A percentile compares a stretch with the other conserved stretches of the same genome.
phyloP scores from a whole-genome alignment of 1,140 invertebrate genomes.

The Drosophila mayri region DNA sequence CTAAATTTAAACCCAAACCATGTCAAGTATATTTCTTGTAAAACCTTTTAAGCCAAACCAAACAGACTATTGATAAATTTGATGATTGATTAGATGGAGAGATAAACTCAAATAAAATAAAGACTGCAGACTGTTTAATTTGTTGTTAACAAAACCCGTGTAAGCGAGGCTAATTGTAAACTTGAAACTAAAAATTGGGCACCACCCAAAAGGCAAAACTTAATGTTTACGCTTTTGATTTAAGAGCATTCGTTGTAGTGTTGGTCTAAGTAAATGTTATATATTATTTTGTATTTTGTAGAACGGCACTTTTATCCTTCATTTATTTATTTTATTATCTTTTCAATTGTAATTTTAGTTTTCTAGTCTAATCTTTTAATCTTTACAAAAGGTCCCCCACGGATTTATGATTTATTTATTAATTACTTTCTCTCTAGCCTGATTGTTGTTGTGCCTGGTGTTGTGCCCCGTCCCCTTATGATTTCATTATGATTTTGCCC shows the following conservation, averaged over 20 bases:
- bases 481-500: conserved; percentile 44
- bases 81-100: conserved; percentile 41
- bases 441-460: conserved; percentile 73
- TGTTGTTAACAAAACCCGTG: conserved; percentile 49
- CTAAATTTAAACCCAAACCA: conserved; percentile 47
- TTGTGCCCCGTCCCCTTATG: conserved; percentile 14
- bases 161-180: conserved; percentile 45
- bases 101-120: conserved; percentile 71
- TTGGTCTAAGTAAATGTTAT: conserved; percentile 59
- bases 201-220: conserved; percentile 14
- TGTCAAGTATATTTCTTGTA: conserved; percentile 56
- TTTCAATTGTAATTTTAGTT: conserved; percentile 9
- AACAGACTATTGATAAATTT: conserved; percentile 49
- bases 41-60: conserved; percentile 23
- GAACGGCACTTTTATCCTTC: conserved; percentile 69
- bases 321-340: conserved; percentile 17
- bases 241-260: conserved; percentile 61
- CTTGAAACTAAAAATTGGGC: conserved; percentile 16
- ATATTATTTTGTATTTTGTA: conserved; percentile 76
- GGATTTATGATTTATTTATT: conserved; percentile 46
- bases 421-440: conserved; percentile 61
- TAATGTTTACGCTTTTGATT: conserved; percentile 52
- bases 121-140: conserved; percentile 76
- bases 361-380: conserved; percentile 53
- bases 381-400: conserved; percentile 17